A percentile compares a stretch with the other conserved stretches of the same genome.
Evolutionary conservation across 1,140 invertebrate species (phyloP).

Genomic region (Lasaia peninsularis): DNA sequence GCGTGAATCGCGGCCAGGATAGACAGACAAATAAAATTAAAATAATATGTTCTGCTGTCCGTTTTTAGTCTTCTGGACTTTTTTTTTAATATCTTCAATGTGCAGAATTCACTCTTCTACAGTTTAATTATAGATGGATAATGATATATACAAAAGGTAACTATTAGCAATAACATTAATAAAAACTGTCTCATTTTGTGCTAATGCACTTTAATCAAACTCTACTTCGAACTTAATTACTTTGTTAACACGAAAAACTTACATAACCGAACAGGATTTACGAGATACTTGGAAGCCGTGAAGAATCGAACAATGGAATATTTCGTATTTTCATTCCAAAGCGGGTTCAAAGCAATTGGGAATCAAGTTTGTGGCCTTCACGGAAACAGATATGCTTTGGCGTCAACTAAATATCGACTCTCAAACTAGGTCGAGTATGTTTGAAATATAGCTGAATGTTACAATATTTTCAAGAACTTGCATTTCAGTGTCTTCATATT

Average conservation of each 20-base stretch:
- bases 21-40: too few relatives aligned
- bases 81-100: too few relatives aligned
- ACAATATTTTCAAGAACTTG: constrained; percentile 7
- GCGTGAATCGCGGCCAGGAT: too few relatives aligned
- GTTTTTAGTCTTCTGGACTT: too few relatives aligned
- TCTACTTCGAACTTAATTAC: neutral
- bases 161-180: too few relatives aligned
- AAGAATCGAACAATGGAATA: neutral
- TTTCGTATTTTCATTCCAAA: neutral
- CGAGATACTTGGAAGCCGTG: neutral
- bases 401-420: neutral
- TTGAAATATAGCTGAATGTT: constrained; percentile 5
- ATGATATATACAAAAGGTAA: too few relatives aligned
- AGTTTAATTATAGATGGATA: too few relatives aligned
- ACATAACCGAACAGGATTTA: neutral
- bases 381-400: constrained; percentile 3
- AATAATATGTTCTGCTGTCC: too few relatives aligned
- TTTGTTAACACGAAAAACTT: neutral
- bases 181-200: too few relatives aligned
- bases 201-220: too few relatives aligned
- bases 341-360: constrained; percentile 3
- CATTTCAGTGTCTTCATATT: constrained; percentile 4
- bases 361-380: constrained; percentile 2
- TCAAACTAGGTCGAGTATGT: constrained; percentile 3
- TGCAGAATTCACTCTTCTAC: too few relatives aligned